Base-by-base conservation (phyloP, 2,888 invertebrate genomes). In the Drosophila siamana region DNA sequence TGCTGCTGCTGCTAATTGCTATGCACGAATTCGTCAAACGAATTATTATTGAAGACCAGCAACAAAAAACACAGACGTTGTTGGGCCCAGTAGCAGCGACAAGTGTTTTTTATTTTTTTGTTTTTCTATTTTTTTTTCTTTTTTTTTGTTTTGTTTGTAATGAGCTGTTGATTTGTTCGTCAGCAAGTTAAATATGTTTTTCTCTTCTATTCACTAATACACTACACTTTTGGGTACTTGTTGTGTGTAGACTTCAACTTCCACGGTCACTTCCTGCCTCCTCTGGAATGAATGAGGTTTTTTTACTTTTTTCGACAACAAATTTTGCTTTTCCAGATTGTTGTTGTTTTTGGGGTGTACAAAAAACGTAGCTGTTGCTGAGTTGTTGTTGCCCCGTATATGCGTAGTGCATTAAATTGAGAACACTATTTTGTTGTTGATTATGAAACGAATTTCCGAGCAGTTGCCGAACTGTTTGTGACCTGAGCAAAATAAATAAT, bases 391-490 rank as follows among this genome's bases (percentile, higher is more conserved):
- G 28, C 9, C 55, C 63, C 52, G 30, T 57, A 43, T 54, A 55
- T 19, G 3, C 55, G 44, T 40, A 41, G 41, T 63, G 43, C 33
- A 59, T 19, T 52, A 47, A 61, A 61, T 43, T 51, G 55, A 40
- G 63, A 76, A 71, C 69, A 16, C 15, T 24, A 19, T 78, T n/a
- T 33, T 33, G 33, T 33, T 33, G 65, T 82, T 65, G 88, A 83
- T 83, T 83, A 83, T 83, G 86, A 83, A 83, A 83, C 86, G 76
- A 68, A 67, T 59, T 75, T 64, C 46, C 64, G 69, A 69, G 41
- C 47, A 54, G 15, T 38, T 38, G 13, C 13, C 36, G 57, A 72
- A 57, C 74, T 56, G 19, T 19, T 19, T 19, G n/a, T 33, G 61
- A 77, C 52, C 60, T 48, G 19, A 73, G 62, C 69, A 80, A 67